Percentiles rank a stretch among this genome's conserved stretches.
These are phyloP conservation scores for Petrocephalus sullivani DNA, from an alignment of 2,797 vertebrate species.

Conservation along the genomic window DNA sequence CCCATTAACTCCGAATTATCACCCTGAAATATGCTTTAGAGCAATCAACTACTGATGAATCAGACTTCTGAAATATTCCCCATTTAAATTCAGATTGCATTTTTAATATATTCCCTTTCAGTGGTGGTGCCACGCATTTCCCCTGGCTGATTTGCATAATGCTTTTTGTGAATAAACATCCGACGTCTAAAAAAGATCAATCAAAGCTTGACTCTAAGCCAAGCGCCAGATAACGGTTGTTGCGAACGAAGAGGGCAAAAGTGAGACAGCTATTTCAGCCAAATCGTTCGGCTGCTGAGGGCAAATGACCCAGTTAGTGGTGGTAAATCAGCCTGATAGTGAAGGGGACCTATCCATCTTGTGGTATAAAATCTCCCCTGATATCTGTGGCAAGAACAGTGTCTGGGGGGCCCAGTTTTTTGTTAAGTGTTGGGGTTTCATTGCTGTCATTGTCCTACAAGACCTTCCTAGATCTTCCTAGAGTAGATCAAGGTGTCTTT, in stretches of 20 bases:
- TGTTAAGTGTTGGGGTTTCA: neutral
- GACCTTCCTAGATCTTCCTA: neutral
- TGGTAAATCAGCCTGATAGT: constrained; percentile 9
- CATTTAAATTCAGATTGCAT: constrained; percentile 45
- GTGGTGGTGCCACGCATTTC: constrained; percentile 25
- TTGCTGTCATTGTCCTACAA: neutral
- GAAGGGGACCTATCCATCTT: neutral
- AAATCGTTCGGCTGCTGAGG: neutral
- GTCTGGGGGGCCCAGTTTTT: neutral
- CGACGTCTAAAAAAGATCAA: constrained; percentile 11
- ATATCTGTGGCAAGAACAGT: neutral
- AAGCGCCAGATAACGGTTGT: neutral
- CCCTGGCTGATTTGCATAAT: constrained; percentile 33
- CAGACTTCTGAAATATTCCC: constrained; percentile 35
- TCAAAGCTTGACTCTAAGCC: neutral
- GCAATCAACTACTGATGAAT: constrained; percentile 25
- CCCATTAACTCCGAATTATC: constrained; percentile 39
- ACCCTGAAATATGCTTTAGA: constrained; percentile 31
- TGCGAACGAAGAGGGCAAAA: neutral
- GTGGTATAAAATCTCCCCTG: neutral
- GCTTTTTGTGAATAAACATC: constrained; percentile 26
- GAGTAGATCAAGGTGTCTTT: neutral
- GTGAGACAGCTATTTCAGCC: neutral
- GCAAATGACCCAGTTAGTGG: neutral
- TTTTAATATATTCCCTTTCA: constrained; percentile 44